Base-by-base conservation (phyloP, 2,797 vertebrate genomes). In the Melopsittacus undulatus region DNA sequence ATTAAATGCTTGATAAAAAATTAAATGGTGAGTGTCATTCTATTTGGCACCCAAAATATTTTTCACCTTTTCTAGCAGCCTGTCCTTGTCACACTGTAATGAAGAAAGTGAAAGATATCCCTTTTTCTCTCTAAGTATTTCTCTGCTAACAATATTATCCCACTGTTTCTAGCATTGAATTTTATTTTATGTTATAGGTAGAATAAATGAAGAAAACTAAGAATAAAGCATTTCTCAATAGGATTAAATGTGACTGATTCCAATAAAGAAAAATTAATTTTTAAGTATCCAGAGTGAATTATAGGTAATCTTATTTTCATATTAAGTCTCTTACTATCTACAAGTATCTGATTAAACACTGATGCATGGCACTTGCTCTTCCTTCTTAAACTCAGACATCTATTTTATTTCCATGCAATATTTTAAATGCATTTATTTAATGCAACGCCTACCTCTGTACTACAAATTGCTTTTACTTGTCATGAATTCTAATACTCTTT, bases 381-480 rank as follows among this genome's bases (percentile, higher is more conserved):
- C 22, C 56, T 83, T 66, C 81, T 90, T 70, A 87, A 91, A 93
- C 16, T 64, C 34, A 67, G 57, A 61, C 40, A 92, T 40, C 61
- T 70, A 83, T 91, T 95, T 95, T 51, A 97, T 94, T 96, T 96
- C 92, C 38, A 84, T 62, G 83, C 34, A 91, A 63, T 93, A 90
- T 91, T 95, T 95, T 96, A 89, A 95, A 87, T 46, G 54, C 61
- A 80, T 78, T 91, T 87, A 87, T 79, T 90, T 93, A 95, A 94
- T 89, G 88, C 54, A 87, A 76, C 4, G 10, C 40, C 67, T 82
- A 87, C 85, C 82, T 91, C 74, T 85, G 72, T 80, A 86, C 57
- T 86, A 94, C 86, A 95, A 97, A 96, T 92, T 91, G 72, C 93
- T 89, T 96, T 81, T 77, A 83, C 92, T 96, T 95, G 75, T 93